A percentile compares a stretch with the other conserved stretches of the same genome.
These are phyloP conservation scores for Parelbella ahira DNA, from an alignment of 2,888 invertebrate species.

Conservation along the genomic window DNA sequence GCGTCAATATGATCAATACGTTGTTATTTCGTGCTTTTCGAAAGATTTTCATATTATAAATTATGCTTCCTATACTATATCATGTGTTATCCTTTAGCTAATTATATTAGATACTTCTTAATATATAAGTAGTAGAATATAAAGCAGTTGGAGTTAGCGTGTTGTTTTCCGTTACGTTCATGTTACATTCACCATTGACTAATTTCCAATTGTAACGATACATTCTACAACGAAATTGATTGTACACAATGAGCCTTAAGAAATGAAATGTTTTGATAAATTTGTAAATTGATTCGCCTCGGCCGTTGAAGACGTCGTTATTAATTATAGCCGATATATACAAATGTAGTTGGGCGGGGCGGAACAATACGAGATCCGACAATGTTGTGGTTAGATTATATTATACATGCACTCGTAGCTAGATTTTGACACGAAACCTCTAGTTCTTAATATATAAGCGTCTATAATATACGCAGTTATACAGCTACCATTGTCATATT, in stretches of 20 bases:
- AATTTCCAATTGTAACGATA: conserved; percentile 2
- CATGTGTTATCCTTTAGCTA: conserved; percentile 46
- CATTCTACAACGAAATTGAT: conserved; percentile 11
- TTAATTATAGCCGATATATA: conserved; percentile 7
- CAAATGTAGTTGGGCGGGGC: conserved; percentile 28
- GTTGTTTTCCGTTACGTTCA: too few relatives aligned
- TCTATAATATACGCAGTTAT: conserved; percentile 53
- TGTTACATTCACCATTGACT: too few relatives aligned
- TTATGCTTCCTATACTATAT: conserved; percentile 30
- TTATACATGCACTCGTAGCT: conserved; percentile 44
- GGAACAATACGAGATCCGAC: conserved; percentile 24
- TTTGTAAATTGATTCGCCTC: too few relatives aligned
- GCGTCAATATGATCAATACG: conserved; percentile 7
- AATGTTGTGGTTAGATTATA: conserved; percentile 49
- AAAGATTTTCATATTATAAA: conserved; percentile 32
- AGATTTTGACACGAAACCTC: conserved; percentile 53
- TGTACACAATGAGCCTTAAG: conserved; percentile 10
- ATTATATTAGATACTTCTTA: conserved; percentile 42
- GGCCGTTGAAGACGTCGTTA: conserved; percentile 5
- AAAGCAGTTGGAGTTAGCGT: conserved; percentile 19
- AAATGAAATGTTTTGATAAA: too few relatives aligned
- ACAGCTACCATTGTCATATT: conserved; percentile 28
- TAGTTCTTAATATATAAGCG: conserved; percentile 49
- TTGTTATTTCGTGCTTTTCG: conserved; percentile 36
- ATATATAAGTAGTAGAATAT: conserved; percentile 25